A percentile compares a stretch with the other conserved stretches of the same genome.
Conservation (phyloP, 2,797 vertebrate genomes). For the Bovichtus diacanthus region DNA sequence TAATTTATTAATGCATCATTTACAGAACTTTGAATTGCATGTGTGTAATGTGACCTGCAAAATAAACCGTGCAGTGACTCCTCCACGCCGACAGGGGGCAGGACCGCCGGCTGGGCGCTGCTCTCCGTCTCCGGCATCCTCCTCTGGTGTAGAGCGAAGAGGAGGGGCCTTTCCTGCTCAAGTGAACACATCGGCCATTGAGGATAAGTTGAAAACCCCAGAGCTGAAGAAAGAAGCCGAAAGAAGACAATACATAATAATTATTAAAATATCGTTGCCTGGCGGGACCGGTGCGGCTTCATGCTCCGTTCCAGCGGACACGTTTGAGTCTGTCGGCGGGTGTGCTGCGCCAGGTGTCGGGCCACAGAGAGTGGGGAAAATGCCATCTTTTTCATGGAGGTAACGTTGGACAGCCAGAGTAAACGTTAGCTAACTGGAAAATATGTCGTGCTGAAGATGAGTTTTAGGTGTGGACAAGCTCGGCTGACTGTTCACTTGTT, state of each 20-base stretch:
- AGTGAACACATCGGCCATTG: constrained; percentile 72
- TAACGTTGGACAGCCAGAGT: constrained; percentile 55
- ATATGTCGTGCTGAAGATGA: background rate
- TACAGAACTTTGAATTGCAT: background rate
- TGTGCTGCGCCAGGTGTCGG: constrained; percentile 66
- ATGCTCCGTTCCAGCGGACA: constrained; percentile 62
- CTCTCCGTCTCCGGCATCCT: constrained; percentile 29
- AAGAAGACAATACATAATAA: background rate
- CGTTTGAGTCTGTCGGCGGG: constrained; percentile 66
- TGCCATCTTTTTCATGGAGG: constrained; percentile 82
- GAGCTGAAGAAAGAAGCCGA: constrained; percentile 10
- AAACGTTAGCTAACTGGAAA: constrained; percentile 18
- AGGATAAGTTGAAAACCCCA: constrained; percentile 62
- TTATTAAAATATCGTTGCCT: background rate
- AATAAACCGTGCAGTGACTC: constrained; percentile 34
- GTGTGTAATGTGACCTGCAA: too few species aligned
- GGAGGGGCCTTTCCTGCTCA: constrained; percentile 60
- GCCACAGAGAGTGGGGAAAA: constrained; percentile 72
- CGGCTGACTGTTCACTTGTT: too few species aligned
- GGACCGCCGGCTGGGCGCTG: rapidly evolving
- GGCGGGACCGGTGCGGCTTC: constrained; percentile 42
- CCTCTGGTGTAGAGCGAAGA: constrained; percentile 13
- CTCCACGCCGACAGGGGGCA: constrained; percentile 59
- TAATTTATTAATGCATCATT: background rate
- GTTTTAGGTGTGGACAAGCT: background rate